phyloP scores from a whole-genome alignment of 1,140 invertebrate genomes.

The Ceratitis capitata region DNA sequence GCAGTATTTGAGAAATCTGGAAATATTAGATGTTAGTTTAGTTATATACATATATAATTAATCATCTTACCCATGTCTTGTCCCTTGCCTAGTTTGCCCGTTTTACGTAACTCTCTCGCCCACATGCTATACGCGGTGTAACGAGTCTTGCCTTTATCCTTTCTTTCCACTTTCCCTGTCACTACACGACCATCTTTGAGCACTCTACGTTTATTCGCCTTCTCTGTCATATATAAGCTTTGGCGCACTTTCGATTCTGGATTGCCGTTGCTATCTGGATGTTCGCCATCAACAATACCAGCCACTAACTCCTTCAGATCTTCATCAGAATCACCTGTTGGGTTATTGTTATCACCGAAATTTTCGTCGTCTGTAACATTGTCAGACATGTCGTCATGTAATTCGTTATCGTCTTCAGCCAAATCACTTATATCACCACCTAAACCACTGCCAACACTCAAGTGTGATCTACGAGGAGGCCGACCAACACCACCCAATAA shows the following conservation, averaged over 20 bases:
- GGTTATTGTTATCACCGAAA: background rate
- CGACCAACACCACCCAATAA: constrained; percentile 44
- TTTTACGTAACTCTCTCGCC: constrained; percentile 83
- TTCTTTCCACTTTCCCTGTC: constrained; percentile 75
- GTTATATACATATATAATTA: background rate
- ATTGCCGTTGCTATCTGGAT: constrained; percentile 42
- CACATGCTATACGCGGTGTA: constrained; percentile 91
- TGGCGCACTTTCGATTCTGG: constrained; percentile 67
- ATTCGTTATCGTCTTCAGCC: constrained; percentile 41
- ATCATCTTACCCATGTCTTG: constrained; percentile 71
- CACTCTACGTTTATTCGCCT: constrained; percentile 78
- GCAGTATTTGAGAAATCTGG: constrained; percentile 81
- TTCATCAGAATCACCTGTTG: constrained; percentile 48
- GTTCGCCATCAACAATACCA: constrained; percentile 58
- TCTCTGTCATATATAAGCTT: constrained; percentile 82
- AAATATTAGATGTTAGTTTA: background rate
- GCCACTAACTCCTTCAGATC: constrained; percentile 60
- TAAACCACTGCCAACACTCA: constrained; percentile 40
- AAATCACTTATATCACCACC: constrained; percentile 43
- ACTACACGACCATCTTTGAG: constrained; percentile 77
- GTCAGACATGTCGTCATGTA: constrained; percentile 39
- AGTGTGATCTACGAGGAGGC: constrained; percentile 42
- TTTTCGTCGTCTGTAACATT: constrained; percentile 39
- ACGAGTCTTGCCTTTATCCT: constrained; percentile 81
- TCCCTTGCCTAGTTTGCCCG: constrained; percentile 69